Evolutionary conservation across 2,113 vertebrate species (phyloP), one percentile per base, ranked within the genome.

Genomic region (Corvus moneduloides): DNA sequence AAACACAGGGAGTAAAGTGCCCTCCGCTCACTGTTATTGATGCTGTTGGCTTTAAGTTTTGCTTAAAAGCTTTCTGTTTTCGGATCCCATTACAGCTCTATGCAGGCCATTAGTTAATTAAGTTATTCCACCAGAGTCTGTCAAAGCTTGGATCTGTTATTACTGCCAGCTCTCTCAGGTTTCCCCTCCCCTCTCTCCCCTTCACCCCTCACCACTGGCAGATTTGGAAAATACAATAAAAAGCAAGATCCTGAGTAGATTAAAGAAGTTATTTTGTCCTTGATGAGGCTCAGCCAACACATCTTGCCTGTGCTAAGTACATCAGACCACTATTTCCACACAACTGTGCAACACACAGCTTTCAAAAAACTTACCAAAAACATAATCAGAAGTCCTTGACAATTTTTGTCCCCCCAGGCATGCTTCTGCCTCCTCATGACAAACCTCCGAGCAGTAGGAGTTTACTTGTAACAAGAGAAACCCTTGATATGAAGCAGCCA

Each of bases 81-180:
- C 14, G 0, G 87, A 97, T 97, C 91, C 87, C 73, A 93, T 97
- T 96, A 93, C 64, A 73, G 91, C 39, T 96, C 68, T 51, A 48
- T 64, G 73, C 69, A 97, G 78, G 88, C 97, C 97, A 98, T 98
- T 98, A 98, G 96, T 97, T 98, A 98, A 98, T 98, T 96, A 98
- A 96, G 87, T 93, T 95, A 96, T 67, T 81, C 84, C 77, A 96
- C 92, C 64, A 39, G 87, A 78, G 76, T 77, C 95, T 96, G 92
- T 86, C 86, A 79, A 90, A 73, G 48, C 94, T 93, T 92, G 90
- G 91, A 96, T 93, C 75, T 94, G 95, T 61, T 90, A 55, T 74
- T 93, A 67, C 44, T 88, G 95, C 90, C 93, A 97, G 58, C 32
- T 88, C 51, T 86, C 46, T 84, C 71, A 74, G 73, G 48, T 69